These are phyloP conservation scores for Pentamera pediparva DNA, from an alignment of 53 echinoderm and acorn worm species.

Conservation along the genomic window DNA sequence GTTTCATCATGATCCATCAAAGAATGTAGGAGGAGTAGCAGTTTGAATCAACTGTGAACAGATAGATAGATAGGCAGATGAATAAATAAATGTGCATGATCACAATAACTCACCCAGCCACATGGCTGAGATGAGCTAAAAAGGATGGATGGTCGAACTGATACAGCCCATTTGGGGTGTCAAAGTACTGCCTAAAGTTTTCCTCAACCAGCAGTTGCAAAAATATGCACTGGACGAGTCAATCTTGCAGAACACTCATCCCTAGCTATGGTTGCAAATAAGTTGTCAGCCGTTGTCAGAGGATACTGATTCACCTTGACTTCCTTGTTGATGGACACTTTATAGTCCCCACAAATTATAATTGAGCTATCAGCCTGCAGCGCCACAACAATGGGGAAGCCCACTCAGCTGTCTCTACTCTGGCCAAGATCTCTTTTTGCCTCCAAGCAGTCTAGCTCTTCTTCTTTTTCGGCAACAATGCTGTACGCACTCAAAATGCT, in stretches of 20 bases:
- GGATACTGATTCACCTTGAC: slow-evolving; percentile 18
- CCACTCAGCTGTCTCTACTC: slow-evolving; percentile 38
- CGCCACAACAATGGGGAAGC: slow-evolving; percentile 4
- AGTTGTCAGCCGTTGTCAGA: background rate
- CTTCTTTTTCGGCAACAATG: slow-evolving; percentile 24
- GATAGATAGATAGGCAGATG: too few species aligned
- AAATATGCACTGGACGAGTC: slow-evolving; percentile 9
- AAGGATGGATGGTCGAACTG: background rate
- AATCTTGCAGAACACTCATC: background rate
- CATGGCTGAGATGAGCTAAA: too few species aligned
- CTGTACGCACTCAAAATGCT: too few species aligned
- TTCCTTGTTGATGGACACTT: slow-evolving; percentile 28
- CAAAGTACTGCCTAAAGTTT: too few species aligned
- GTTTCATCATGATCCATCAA: too few species aligned
- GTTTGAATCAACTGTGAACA: too few species aligned
- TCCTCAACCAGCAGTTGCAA: background rate
- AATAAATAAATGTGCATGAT: too few species aligned
- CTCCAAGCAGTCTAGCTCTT: slow-evolving; percentile 33
- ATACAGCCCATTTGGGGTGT: background rate
- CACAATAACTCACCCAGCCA: too few species aligned
- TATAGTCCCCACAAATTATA: slow-evolving; percentile 41
- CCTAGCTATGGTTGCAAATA: slow-evolving; percentile 1
- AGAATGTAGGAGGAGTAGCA: too few species aligned
- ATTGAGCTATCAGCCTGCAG: background rate
- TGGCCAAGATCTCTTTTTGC: slow-evolving; percentile 16